A percentile compares a stretch with the other conserved stretches of the same genome.
Conservation (phyloP, 2,888 invertebrate species). For the Morinoia aosen region DNA sequence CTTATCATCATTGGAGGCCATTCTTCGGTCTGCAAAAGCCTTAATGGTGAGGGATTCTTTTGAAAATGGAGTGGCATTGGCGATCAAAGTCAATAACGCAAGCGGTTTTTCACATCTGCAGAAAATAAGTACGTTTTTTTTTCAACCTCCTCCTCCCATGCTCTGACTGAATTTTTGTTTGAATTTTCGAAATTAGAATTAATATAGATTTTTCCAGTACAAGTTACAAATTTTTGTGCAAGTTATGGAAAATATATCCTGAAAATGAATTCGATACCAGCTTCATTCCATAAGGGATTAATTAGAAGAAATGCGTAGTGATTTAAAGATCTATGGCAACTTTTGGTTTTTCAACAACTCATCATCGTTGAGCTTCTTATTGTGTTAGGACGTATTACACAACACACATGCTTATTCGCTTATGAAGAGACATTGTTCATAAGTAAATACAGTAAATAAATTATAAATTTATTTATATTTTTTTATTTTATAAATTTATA, state of each 20-base stretch:
- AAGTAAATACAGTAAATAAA: too few relatives aligned
- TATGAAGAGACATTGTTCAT: neutral
- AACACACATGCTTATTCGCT: neutral
- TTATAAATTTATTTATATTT: too few relatives aligned
- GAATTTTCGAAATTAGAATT: neutral
- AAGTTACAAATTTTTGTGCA: neutral
- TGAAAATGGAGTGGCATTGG: slow-evolving; percentile 2
- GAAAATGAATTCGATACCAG: neutral
- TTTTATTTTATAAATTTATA: too few relatives aligned
- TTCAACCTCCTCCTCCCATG: neutral
- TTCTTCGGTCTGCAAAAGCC: neutral
- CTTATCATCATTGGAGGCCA: slow-evolving; percentile 16
- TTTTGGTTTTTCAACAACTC: neutral
- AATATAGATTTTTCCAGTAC: neutral
- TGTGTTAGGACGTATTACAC: neutral
- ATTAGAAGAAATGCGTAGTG: neutral
- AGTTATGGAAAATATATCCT: neutral
- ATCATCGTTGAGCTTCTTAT: neutral
- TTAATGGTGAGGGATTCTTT: neutral
- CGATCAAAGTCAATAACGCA: neutral
- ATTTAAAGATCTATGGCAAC: neutral
- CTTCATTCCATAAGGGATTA: neutral
- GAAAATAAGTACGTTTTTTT: neutral
- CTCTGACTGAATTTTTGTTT: neutral
- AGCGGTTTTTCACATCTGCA: neutral